These are phyloP conservation scores for Trachythela sp. DNA, from an alignment of 64 coral and sea anemone genomes.

Conservation along the genomic window DNA sequence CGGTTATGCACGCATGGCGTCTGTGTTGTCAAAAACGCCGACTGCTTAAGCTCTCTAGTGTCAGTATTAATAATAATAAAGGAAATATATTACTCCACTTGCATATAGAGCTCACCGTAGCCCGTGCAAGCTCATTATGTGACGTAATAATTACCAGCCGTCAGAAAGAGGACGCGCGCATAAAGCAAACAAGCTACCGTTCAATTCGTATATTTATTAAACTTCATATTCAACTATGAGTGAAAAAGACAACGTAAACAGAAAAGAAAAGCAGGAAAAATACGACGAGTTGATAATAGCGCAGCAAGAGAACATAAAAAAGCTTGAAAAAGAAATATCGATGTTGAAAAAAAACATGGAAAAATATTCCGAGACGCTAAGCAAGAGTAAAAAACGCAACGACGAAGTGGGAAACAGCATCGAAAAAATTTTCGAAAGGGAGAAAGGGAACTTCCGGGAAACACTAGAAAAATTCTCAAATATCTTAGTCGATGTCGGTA, in stretches of 20 bases:
- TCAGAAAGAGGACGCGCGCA: too few relatives aligned
- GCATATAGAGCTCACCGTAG: too few relatives aligned
- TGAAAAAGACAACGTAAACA: neutral
- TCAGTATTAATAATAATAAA: too few relatives aligned
- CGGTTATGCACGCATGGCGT: too few relatives aligned
- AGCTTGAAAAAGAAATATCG: constrained; percentile 5
- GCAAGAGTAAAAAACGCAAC: neutral
- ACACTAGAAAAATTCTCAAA: neutral
- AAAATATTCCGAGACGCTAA: constrained; percentile 3
- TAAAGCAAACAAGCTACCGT: neutral
- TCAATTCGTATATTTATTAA: neutral
- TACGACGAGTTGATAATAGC: neutral
- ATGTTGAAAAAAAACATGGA: constrained; percentile 19
- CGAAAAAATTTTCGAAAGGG: neutral
- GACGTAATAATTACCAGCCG: too few relatives aligned
- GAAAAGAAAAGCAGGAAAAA: neutral
- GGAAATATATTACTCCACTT: too few relatives aligned
- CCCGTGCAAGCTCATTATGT: too few relatives aligned
- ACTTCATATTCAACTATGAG: neutral
- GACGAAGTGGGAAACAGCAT: neutral
- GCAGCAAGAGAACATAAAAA: neutral
- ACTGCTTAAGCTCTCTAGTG: too few relatives aligned
- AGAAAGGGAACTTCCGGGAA: neutral
- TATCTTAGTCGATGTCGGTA: neutral
- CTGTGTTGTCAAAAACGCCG: too few relatives aligned